A percentile compares a stretch with the other conserved stretches of the same genome.
These are phyloP conservation scores for Setophaga coronata DNA, from an alignment of 2,113 vertebrate species.

Conservation along the genomic window DNA sequence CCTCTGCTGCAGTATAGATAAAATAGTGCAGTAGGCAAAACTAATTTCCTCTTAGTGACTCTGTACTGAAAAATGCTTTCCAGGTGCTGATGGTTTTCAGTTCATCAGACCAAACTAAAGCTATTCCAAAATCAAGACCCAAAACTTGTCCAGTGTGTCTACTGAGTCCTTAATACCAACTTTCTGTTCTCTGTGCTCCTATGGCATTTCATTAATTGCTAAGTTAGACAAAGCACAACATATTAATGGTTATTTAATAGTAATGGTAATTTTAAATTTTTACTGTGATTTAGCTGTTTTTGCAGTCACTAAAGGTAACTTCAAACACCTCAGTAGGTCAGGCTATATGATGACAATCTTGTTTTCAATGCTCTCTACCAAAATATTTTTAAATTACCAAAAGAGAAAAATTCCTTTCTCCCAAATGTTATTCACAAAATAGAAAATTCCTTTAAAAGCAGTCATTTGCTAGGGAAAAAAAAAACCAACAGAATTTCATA, in stretches of 20 bases:
- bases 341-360: neutral
- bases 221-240: neutral
- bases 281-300: neutral
- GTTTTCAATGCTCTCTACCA: neutral
- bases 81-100: neutral
- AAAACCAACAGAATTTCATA: neutral
- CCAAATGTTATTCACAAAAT: neutral
- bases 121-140: neutral
- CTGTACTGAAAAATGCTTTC: neutral
- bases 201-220: neutral
- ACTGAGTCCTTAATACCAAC: neutral
- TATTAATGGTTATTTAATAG: neutral
- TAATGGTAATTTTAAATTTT: neutral
- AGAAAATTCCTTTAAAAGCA: neutral
- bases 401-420: neutral
- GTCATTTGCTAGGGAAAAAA: neutral
- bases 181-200: neutral
- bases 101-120: neutral
- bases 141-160: neutral
- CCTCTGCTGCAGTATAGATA: neutral
- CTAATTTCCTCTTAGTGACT: neutral
- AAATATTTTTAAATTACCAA: neutral
- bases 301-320: neutral
- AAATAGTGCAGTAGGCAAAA: neutral
- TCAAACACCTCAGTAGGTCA: neutral